These are phyloP conservation scores for Mionectes macconnelli DNA, from an alignment of 2,113 vertebrate species.

Conservation along the genomic window DNA sequence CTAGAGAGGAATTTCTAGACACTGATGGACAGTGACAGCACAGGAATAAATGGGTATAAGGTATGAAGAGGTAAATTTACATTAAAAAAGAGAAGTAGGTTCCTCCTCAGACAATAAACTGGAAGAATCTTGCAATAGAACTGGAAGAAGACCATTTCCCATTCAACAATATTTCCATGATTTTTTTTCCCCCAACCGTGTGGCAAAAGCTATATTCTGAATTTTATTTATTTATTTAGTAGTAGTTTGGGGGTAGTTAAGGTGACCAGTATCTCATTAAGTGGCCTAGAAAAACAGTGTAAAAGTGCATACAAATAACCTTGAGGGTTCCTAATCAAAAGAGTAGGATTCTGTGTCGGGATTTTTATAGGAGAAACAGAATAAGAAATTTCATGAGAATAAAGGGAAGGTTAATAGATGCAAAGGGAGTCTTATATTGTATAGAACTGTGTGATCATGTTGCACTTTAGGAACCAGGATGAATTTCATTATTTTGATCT, in stretches of 20 bases:
- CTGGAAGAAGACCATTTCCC: not conserved
- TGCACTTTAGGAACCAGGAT: not conserved
- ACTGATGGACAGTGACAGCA: not conserved
- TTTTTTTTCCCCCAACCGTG: not conserved
- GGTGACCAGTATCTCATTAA: not conserved
- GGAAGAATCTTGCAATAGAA: not conserved
- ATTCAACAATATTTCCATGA: not conserved
- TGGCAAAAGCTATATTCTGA: not conserved
- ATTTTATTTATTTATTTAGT: not conserved
- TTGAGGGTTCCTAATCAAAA: not conserved
- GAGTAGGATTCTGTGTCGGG: not conserved
- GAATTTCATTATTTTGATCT: not conserved
- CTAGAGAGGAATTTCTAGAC: not conserved
- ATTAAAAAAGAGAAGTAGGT: not conserved
- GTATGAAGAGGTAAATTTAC: not conserved
- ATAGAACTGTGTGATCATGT: not conserved
- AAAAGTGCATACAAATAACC: not conserved
- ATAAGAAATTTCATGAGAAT: not conserved
- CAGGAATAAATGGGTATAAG: not conserved
- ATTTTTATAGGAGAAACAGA: fast-evolving
- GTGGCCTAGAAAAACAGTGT: not conserved
- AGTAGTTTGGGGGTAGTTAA: not conserved
- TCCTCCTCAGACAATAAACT: not conserved
- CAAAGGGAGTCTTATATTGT: not conserved
- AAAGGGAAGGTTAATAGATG: not conserved